phyloP scores from a whole-genome alignment of 2,888 invertebrate species.

The Fabriciana adippe region DNA sequence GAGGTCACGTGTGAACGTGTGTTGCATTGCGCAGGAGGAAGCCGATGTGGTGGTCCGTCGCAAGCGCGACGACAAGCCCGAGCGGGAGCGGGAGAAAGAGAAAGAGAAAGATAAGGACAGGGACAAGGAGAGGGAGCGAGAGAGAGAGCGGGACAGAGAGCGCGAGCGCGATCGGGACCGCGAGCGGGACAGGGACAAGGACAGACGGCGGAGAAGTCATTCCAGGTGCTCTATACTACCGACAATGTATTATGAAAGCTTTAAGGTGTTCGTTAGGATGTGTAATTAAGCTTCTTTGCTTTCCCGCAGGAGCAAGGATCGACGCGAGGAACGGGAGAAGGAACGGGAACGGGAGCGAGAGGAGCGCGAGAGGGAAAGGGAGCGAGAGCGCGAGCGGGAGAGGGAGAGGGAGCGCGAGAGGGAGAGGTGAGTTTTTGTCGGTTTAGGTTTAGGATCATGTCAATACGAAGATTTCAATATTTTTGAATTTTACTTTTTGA shows the following conservation, averaged over 20 bases:
- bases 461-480: too few relatives aligned
- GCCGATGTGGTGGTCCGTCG: conserved; percentile 82
- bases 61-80: conserved; percentile 63
- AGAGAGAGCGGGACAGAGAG: conserved; percentile 60
- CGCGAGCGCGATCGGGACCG: conserved; percentile 58
- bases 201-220: conserved; percentile 53
- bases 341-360: conserved; percentile 56
- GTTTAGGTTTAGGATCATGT: too few relatives aligned
- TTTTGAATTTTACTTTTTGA: too few relatives aligned
- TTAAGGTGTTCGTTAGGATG: background rate
- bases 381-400: conserved; percentile 56
- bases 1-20: conserved; percentile 21
- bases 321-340: conserved; percentile 57
- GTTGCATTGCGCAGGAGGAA: conserved; percentile 83
- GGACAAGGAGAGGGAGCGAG: conserved; percentile 43
- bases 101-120: conserved; percentile 50
- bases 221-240: conserved; percentile 46
- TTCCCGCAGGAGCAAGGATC: conserved; percentile 49
- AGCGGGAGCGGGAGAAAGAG: conserved; percentile 54
- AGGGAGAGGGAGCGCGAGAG: conserved; percentile 69
- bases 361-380: conserved; percentile 59
- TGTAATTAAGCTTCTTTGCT: background rate
- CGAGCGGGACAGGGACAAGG: conserved; percentile 70
- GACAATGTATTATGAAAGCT: background rate
- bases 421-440: conserved; percentile 1